A percentile compares a stretch with the other conserved stretches of the same genome.
Conservation (phyloP, 2,797 vertebrate species). For the Tenualosa ilisha region DNA sequence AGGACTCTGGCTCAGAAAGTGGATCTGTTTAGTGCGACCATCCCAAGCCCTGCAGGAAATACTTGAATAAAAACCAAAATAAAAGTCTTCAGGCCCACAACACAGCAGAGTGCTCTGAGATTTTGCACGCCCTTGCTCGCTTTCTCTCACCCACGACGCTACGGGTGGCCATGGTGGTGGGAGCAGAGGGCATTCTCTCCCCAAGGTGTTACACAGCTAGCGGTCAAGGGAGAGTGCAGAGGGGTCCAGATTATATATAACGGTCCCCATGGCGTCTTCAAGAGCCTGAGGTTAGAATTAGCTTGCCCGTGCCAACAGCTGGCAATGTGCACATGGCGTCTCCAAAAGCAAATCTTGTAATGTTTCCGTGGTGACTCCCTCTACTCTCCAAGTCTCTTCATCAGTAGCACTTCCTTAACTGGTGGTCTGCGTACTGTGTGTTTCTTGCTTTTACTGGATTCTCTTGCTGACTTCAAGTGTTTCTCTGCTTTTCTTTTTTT, state of each 20-base stretch:
- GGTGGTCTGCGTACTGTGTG: slow-evolving; percentile 43
- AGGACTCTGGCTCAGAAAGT: slow-evolving; percentile 62
- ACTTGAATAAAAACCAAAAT: slow-evolving; percentile 58
- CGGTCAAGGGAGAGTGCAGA: slow-evolving; percentile 53
- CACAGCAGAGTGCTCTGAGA: slow-evolving; percentile 19
- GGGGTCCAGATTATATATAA: slow-evolving; percentile 39
- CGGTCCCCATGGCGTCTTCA: slow-evolving; percentile 48
- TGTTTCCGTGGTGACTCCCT: slow-evolving; percentile 52
- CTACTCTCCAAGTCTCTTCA: slow-evolving; percentile 37
- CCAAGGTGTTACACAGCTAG: slow-evolving; percentile 37
- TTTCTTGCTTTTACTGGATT: slow-evolving; percentile 60
- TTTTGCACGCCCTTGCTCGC: slow-evolving; percentile 1
- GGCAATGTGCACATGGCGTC: slow-evolving; percentile 59
- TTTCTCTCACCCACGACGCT: slow-evolving; percentile 1
- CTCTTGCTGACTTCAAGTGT: slow-evolving; percentile 68
- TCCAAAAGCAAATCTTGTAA: slow-evolving; percentile 58
- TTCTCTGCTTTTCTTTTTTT: slow-evolving; percentile 63
- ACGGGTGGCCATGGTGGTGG: neutral
- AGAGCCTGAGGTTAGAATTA: slow-evolving; percentile 45
- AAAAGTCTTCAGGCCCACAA: slow-evolving; percentile 31
- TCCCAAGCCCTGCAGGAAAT: slow-evolving; percentile 65
- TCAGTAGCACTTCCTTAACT: slow-evolving; percentile 35
- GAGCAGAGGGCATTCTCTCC: slow-evolving; percentile 13
- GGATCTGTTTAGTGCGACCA: slow-evolving; percentile 63
- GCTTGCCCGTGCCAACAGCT: slow-evolving; percentile 58